phyloP scores from a whole-genome alignment of 1,140 invertebrate species.

The Papilio glaucus region DNA sequence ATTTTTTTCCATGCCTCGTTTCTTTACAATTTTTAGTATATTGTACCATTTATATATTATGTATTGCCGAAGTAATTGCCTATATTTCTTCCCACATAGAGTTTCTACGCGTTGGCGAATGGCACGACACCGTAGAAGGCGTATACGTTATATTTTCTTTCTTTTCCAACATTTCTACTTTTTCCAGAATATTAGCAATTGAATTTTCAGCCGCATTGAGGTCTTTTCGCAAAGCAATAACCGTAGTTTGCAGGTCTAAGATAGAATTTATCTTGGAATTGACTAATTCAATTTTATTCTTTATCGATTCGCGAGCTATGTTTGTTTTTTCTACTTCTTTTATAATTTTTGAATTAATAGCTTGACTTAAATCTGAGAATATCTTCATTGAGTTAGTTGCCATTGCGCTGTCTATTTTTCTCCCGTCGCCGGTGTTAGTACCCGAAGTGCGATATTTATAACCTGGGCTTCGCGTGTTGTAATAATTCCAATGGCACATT shows the following conservation, averaged over 20 bases:
- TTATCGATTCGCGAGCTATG: conserved; percentile 53
- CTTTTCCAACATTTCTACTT: conserved; percentile 55
- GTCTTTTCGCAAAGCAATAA: conserved; percentile 52
- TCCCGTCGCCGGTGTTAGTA: conserved; percentile 65
- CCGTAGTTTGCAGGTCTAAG: conserved; percentile 57
- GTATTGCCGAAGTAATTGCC: neutral
- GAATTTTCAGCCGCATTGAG: conserved; percentile 51
- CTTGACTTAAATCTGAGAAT: conserved; percentile 60
- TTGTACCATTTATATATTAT: conserved; percentile 9
- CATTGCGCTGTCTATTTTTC: conserved; percentile 49
- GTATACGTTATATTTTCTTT: conserved; percentile 11
- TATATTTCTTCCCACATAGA: conserved; percentile 27
- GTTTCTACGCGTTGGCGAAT: conserved; percentile 4
- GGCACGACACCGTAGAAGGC: neutral
- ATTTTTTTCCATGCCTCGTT: no score
- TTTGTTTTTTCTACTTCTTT: conserved; percentile 55
- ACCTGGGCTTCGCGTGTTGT: conserved; percentile 61
- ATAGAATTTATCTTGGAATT: conserved; percentile 65
- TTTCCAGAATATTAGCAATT: conserved; percentile 51
- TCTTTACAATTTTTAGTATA: neutral
- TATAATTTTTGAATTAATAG: conserved; percentile 54
- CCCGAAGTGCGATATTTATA: conserved; percentile 73
- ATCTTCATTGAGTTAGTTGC: conserved; percentile 55
- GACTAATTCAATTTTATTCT: conserved; percentile 61
- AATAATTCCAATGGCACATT: conserved; percentile 66